These are phyloP conservation scores for Nestor notabilis DNA, from an alignment of 2,113 vertebrate species.

Conservation along the genomic window DNA sequence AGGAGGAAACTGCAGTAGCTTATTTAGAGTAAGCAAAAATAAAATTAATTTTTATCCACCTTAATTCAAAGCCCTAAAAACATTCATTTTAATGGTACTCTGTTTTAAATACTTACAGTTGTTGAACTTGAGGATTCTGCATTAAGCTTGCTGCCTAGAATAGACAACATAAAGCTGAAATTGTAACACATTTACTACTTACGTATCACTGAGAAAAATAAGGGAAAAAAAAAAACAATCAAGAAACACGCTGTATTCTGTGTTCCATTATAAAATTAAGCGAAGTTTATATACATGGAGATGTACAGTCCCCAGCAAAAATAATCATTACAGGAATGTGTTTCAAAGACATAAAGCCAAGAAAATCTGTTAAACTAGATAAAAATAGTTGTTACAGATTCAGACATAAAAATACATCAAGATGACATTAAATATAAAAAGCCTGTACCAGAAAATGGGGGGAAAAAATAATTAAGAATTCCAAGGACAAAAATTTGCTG, in stretches of 20 bases:
- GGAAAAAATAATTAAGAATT: not conserved
- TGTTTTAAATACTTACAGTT: conserved; percentile 86
- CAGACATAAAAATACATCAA: not conserved
- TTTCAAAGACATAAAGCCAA: not conserved
- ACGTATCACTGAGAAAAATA: not conserved
- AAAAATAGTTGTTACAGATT: not conserved
- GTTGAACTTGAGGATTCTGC: conserved; percentile 98
- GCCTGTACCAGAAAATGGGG: not conserved
- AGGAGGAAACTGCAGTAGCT: not conserved
- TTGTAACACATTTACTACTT: conserved; percentile 19
- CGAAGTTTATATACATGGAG: not conserved
- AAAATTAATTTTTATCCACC: not conserved
- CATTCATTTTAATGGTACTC: not conserved
- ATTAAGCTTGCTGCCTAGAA: conserved; percentile 95
- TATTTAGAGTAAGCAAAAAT: not conserved
- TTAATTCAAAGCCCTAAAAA: not conserved
- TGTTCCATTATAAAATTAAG: not conserved
- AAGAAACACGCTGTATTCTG: not conserved
- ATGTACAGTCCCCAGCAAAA: not conserved
- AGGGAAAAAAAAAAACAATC: not conserved
- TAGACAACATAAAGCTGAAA: conserved; percentile 30
- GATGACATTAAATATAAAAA: not conserved
- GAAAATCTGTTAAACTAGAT: not conserved
- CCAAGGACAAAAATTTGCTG: not conserved
- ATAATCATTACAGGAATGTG: not conserved